Evolutionary conservation across 2,888 invertebrate genomes (phyloP), one percentile per base, ranked within the genome.

Genomic region (Ormia ochracea): DNA sequence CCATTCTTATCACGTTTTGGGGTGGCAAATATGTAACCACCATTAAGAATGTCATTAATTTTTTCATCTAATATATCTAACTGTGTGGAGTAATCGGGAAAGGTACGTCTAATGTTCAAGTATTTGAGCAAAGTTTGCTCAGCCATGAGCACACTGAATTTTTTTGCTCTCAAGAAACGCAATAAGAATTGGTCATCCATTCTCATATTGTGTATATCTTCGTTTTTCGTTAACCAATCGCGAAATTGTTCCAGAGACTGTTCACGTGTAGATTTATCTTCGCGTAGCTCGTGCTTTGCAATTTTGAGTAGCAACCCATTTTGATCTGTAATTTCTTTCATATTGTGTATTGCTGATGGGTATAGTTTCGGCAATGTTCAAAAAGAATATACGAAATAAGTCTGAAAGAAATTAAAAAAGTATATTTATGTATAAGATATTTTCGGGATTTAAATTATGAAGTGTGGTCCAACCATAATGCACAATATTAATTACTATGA

Each of bases 121-220:
- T 95, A 96, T 86, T 96, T 95, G 19, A 96, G 90, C 41, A 96
- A 87, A 52, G 93, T 93, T 86, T 94, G 94, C 87, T 95, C 93
- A 0, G 95, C 94, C 93, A 94, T 93, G 1, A 93, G 94, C 33
- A 96, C 91, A 85, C 94, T 94, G 90, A 92, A 96, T 88, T 95
- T 96, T 87, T 94, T 94, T 79, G 93, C 93, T 1, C 95, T 92
- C 75, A 96, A 90, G 86, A 95, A 96, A 59, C 95, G 91, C 82
- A 96, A 89, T 68, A 95, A 90, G 87, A 96, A 96, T 52, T 90
- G 91, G 79, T 94, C 93, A 88, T 95, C 95, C 86, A 91, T 91
- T 78, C 94, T 90, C 70, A 94, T 92, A 87, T 94, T 93, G 85
- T 91, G 91, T 78, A 95, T 91, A 85, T 94, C 94, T 23, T 90